Evolutionary conservation across 1,140 invertebrate species (phyloP).

Genomic region (Heliconius congener): DNA sequence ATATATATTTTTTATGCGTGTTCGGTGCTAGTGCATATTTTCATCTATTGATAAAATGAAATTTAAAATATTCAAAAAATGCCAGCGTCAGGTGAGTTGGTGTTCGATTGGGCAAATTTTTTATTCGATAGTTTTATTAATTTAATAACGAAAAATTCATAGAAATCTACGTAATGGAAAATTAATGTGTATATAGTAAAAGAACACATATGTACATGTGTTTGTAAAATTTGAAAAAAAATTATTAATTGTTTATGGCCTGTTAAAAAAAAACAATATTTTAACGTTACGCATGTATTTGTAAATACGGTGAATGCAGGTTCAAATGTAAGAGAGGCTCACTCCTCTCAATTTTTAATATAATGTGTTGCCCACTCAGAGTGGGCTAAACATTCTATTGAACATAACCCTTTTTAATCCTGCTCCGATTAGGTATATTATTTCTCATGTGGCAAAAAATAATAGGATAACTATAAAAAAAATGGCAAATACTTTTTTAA

Average conservation of each 20-base stretch:
- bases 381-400: too few species aligned
- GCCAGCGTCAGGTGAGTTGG: constrained; percentile 57
- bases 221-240: too few species aligned
- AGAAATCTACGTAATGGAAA: too few species aligned
- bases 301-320: neutral
- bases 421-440: neutral
- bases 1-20: constrained; percentile 45
- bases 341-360: too few species aligned
- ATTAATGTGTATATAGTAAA: too few species aligned
- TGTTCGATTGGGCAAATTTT: neutral
- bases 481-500: too few species aligned
- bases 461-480: neutral
- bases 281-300: too few species aligned
- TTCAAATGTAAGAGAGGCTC: neutral
- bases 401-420: neutral
- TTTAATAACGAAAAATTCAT: neutral
- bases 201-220: too few species aligned
- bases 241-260: too few species aligned
- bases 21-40: constrained; percentile 41
- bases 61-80: constrained; percentile 68
- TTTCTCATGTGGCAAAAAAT: neutral
- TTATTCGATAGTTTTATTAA: neutral
- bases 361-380: too few species aligned
- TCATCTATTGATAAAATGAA: constrained; percentile 49
- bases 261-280: too few species aligned